A percentile compares a stretch with the other conserved stretches of the same genome.
phyloP scores from a whole-genome alignment of 2,888 invertebrate species.

The Drosophila neonasuta region DNA sequence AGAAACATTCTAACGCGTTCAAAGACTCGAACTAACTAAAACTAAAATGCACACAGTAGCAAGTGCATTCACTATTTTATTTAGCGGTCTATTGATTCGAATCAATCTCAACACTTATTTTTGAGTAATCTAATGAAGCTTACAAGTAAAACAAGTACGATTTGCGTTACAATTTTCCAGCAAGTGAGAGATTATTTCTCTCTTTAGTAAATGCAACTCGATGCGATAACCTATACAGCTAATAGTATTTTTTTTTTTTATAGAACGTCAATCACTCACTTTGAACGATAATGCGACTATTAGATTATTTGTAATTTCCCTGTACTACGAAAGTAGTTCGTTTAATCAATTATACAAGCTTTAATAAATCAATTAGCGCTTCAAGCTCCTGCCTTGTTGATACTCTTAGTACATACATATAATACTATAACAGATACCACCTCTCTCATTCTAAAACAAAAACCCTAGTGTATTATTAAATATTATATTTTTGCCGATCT shows the following conservation, averaged over 20 bases:
- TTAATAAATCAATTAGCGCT: no score
- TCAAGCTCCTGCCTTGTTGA: no score
- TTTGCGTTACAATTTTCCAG: neutral
- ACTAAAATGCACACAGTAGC: neutral
- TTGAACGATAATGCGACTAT: no score
- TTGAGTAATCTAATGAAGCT: neutral
- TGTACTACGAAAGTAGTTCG: no score
- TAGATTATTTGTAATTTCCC: no score
- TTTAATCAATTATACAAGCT: no score
- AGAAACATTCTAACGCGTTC: conserved; percentile 33
- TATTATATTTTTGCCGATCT: no score
- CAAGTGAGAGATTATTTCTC: neutral
- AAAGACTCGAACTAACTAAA: conserved; percentile 31
- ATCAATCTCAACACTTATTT: conserved; percentile 1
- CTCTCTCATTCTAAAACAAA: no score
- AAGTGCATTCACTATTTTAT: conserved; percentile 7
- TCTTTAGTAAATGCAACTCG: conserved; percentile 1
- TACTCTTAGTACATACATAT: no score
- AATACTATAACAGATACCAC: no score
- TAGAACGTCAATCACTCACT: neutral
- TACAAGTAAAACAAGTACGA: conserved; percentile 7
- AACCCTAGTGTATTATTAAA: no score
- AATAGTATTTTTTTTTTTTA: neutral
- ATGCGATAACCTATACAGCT: conserved; percentile 5
- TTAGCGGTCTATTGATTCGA: neutral